These are phyloP conservation scores for Whitmania pigra DNA, from an alignment of 1,140 invertebrate species.

Conservation along the genomic window DNA sequence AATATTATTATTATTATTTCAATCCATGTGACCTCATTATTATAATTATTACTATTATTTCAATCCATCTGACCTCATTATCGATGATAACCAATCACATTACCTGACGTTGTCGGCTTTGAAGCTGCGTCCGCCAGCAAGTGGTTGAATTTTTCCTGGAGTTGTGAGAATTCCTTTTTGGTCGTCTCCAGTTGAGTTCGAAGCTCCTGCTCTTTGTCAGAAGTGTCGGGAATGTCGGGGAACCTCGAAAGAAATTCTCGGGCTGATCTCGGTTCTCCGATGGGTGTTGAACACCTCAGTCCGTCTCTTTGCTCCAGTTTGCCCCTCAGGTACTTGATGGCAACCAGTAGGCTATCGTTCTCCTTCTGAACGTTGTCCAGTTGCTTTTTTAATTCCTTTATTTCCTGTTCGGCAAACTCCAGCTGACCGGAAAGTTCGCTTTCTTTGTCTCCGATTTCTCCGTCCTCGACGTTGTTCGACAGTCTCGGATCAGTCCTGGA, in stretches of 20 bases:
- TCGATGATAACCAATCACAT: too few species aligned
- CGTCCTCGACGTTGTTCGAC: slow-evolving; percentile 15
- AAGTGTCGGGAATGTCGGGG: background rate
- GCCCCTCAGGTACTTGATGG: slow-evolving; percentile 20
- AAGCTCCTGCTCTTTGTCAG: slow-evolving; percentile 21
- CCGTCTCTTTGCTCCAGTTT: slow-evolving; percentile 28
- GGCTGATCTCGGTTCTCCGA: slow-evolving; percentile 10
- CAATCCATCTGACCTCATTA: too few species aligned
- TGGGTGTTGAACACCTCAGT: slow-evolving; percentile 20
- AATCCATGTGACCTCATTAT: too few species aligned
- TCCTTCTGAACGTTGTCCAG: slow-evolving; percentile 64
- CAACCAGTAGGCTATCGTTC: slow-evolving; percentile 19
- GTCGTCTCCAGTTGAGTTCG: slow-evolving; percentile 10
- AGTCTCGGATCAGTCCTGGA: slow-evolving; percentile 10
- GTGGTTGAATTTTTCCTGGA: background rate
- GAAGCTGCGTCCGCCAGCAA: background rate
- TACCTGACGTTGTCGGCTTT: too few species aligned
- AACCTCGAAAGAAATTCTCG: slow-evolving; percentile 13
- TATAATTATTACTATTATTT: too few species aligned
- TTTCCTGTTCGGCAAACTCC: slow-evolving; percentile 75
- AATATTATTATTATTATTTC: too few species aligned
- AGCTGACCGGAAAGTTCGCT: slow-evolving; percentile 62
- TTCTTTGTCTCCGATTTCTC: slow-evolving; percentile 27
- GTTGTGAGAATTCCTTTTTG: background rate
- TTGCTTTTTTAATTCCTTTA: slow-evolving; percentile 62